Evolutionary conservation across 2,888 invertebrate species (phyloP).

Genomic region (Lasioglossum pauxillum): DNA sequence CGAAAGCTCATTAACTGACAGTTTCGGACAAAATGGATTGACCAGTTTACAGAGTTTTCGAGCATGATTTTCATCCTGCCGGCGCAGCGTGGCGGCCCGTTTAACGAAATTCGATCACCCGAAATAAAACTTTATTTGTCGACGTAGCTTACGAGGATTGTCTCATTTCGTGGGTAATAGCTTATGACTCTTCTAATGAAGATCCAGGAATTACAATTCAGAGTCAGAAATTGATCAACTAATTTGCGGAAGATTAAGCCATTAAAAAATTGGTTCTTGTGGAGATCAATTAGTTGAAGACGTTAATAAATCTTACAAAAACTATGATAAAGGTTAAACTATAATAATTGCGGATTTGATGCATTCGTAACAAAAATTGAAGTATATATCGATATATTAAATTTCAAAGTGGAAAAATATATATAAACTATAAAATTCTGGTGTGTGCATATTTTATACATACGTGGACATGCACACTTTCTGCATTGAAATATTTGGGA

Average conservation of each 20-base stretch:
- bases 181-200: not conserved
- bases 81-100: not conserved
- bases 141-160: not conserved
- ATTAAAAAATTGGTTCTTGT: not conserved
- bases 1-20: slow-evolving; percentile 35
- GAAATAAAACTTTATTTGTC: slow-evolving; percentile 11
- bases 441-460: not conserved
- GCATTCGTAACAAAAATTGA: no score
- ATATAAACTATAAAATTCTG: not conserved
- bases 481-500: no score
- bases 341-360: not conserved
- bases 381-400: not conserved
- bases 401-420: not conserved
- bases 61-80: slow-evolving; percentile 21
- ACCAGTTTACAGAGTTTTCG: slow-evolving; percentile 12
- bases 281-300: not conserved
- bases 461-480: not conserved
- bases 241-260: not conserved
- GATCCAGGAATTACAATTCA: not conserved
- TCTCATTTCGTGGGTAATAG: not conserved
- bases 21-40: slow-evolving; percentile 37
- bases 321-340: not conserved
- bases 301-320: not conserved
- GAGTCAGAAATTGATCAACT: not conserved
- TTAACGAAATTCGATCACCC: slow-evolving; percentile 19